Evolutionary conservation across 1,140 invertebrate species (phyloP).

Genomic region (Orchesella cincta): DNA sequence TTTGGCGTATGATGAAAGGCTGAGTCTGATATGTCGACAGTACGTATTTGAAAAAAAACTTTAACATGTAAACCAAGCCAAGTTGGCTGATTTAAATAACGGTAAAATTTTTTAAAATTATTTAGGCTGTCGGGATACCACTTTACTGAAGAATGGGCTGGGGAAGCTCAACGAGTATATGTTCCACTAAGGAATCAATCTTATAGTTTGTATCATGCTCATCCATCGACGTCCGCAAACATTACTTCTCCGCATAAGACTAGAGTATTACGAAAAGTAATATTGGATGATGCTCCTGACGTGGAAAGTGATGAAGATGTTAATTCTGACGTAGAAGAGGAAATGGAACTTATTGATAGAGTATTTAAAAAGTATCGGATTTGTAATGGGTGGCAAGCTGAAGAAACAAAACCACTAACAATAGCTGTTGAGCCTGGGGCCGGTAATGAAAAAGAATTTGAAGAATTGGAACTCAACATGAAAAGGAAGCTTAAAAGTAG

Average conservation of each 20-base stretch:
- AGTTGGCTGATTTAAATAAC: neutral
- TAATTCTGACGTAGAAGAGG: neutral
- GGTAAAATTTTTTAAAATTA: too few relatives aligned
- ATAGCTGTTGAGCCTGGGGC: constrained; percentile 18
- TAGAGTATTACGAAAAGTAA: too few relatives aligned
- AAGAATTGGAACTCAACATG: constrained; percentile 22
- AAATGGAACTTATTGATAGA: neutral
- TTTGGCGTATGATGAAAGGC: constrained; percentile 33
- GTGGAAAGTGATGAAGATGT: neutral
- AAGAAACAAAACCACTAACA: constrained; percentile 17
- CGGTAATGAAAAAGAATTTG: constrained; percentile 6
- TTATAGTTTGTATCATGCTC: neutral
- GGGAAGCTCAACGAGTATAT: neutral
- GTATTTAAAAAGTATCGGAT: neutral
- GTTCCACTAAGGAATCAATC: neutral
- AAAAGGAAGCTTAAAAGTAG: neutral
- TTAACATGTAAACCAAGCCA: neutral
- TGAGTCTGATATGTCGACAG: constrained; percentile 34
- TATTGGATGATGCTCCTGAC: too few relatives aligned
- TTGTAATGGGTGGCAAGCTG: neutral
- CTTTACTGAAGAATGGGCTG: constrained; percentile 6
- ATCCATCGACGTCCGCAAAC: neutral
- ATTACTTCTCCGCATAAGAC: neutral
- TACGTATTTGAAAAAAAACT: constrained; percentile 31
- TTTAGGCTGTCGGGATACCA: neutral